A percentile compares a stretch with the other conserved stretches of the same genome.
These are phyloP conservation scores for Ceratosolen fusciceps DNA, from an alignment of 1,140 invertebrate genomes.

Conservation along the genomic window DNA sequence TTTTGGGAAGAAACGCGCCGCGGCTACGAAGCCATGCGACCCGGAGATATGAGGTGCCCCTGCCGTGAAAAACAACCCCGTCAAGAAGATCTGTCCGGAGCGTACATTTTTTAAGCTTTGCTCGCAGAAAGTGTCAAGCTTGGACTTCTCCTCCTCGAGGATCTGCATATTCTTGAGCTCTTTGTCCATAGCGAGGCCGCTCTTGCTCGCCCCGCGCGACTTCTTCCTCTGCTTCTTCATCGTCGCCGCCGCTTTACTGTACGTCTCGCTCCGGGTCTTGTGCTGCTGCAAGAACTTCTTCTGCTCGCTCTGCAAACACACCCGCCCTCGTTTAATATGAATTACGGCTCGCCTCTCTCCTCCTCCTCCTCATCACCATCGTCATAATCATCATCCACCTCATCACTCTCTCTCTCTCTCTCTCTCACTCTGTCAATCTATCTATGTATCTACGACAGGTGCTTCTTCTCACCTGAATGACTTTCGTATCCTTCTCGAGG, in stretches of 20 bases:
- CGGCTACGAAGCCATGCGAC: too few species aligned
- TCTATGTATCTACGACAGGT: too few species aligned
- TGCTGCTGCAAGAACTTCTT: slow-evolving; percentile 92
- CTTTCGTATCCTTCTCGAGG: slow-evolving; percentile 93
- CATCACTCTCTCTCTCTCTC: too few species aligned
- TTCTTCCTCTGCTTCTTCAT: slow-evolving; percentile 94
- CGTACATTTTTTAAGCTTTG: slow-evolving; percentile 92
- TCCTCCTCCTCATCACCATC: too few species aligned
- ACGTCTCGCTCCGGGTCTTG: slow-evolving; percentile 88
- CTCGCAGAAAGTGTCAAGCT: slow-evolving; percentile 90
- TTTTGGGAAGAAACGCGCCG: too few species aligned
- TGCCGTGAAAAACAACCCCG: background rate
- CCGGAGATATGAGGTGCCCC: too few species aligned
- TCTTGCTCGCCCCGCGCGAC: slow-evolving; percentile 81
- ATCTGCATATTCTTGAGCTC: slow-evolving; percentile 93
- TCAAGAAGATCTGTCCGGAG: background rate
- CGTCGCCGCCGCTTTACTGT: slow-evolving; percentile 88
- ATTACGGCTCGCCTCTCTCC: too few species aligned
- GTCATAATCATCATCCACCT: too few species aligned
- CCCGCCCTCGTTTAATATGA: too few species aligned
- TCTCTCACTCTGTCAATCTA: too few species aligned
- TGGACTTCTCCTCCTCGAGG: slow-evolving; percentile 90
- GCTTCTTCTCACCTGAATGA: slow-evolving; percentile 81
- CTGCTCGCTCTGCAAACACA: slow-evolving; percentile 82
- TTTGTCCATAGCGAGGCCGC: slow-evolving; percentile 86